Base-by-base conservation (phyloP, 2,797 vertebrate species). In the Galago senegalensis region DNA sequence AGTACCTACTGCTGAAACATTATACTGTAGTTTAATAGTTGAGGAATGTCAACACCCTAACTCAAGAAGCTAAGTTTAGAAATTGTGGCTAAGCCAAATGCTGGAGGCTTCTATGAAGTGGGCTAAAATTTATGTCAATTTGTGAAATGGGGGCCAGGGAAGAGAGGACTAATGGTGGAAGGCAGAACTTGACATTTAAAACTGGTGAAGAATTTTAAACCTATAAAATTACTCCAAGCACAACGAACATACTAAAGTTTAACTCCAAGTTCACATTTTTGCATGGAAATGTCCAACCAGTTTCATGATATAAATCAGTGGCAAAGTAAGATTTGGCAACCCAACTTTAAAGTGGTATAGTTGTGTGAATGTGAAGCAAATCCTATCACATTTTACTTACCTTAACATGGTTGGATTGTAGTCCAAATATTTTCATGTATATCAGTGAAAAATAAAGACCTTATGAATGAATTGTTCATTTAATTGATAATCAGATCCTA, bases 1-100 rank as follows among this genome's bases (percentile, higher is more conserved):
- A 43, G 31, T 88, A 37, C 80, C 94, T 96, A 85, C 94, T 89
- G 93, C 91, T 34, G 10, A 69, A 76, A 40, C 7, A 0, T 23
- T 46, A 3, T 11, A 63, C 49, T 93, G 83, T 80, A 89, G 76
- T 58, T 17, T 49, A 7, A 14, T 9, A 11, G 53, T 7, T 46
- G 85, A 80, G 75, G 85, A 34, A 34, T 46, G 73, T 73, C 53
- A 17, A 4, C 5, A 7, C 49, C 20, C 29, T n/a, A 70, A n/a
- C 53, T 65, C 81, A 1, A 18, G 73, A 40, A 70, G 90, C 92
- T 88, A 29, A 72, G 40, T 69, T 91, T 94, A 93, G 95, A 90
- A 83, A 43, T 0, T 3, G 43, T 61, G 81, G 89, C 75, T 83
- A 63, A 88, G 93, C 82, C 81, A 65, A 31, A 31, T 46, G 70